Base-by-base conservation (phyloP, 2,888 invertebrate species). In the Auanema sp. region DNA sequence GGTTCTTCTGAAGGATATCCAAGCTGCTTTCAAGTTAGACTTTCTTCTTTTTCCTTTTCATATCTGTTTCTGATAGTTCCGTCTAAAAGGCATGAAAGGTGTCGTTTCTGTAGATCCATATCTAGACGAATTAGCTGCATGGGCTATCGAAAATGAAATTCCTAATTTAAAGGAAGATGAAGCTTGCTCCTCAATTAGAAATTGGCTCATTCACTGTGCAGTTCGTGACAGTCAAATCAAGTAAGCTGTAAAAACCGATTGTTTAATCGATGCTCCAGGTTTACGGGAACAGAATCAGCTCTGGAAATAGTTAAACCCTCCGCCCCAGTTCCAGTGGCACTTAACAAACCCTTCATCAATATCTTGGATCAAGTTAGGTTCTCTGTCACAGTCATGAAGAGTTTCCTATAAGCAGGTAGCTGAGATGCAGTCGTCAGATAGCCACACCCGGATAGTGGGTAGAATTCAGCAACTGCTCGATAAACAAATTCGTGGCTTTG, bases 271-370 rank as follows among this genome's bases (percentile, higher is more conserved):
- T 12, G 5, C 14, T 18, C 5, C 58, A 12, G 40, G 11, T 16
- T 41, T 12, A 10, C 61, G 11, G 24, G 18, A 47, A 4, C 53
- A n/a, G 4, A 47, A 47, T 16, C 40, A 64, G 64, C 60, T 55
- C 59, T 72, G 12, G 83, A 83, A 59, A 74, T 83, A 16, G 83
- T 83, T 25, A 83, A 83, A 61, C 71, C 72, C 52, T 77, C 77
- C 21, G 69, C 75, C 6, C 83, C 83, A 1, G 73, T 75, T 40
- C 68, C 76, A 4, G 75, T 83, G 8, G 68, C 76, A 43, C 75
- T 84, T 51, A 84, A 84, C 69, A 80, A 81, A 55, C 84, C 84
- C 18, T 79, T 83, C 51, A 84, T 84, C 64, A 80, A 81, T 63
- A 78, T 84, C 58, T 66, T 84, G 53, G 83, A 83, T 65, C 83